Percentiles rank a stretch among this genome's conserved stretches.
Evolutionary conservation across 2,797 vertebrate genomes (phyloP).

Genomic region (Masticophis lateralis): DNA sequence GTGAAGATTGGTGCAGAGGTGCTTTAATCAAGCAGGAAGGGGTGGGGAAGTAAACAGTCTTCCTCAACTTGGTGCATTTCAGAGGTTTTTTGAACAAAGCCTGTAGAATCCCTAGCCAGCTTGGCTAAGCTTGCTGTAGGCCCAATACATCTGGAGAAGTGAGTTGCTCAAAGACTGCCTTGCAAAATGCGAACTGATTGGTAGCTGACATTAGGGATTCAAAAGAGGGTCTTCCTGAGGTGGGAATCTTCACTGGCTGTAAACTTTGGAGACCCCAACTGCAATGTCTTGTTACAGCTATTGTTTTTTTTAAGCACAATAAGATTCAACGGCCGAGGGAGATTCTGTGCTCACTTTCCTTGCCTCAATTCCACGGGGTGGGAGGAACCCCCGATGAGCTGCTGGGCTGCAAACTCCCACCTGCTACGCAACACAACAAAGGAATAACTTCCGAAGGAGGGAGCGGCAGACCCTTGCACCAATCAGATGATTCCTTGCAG

Average conservation of each 20-base stretch:
- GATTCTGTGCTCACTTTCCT: not conserved
- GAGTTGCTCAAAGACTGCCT: not conserved
- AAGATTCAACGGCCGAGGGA: not conserved
- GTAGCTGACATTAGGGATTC: not conserved
- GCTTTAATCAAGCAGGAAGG: not conserved
- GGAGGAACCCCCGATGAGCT: not conserved
- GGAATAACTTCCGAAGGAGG: not conserved
- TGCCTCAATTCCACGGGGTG: fast-evolving
- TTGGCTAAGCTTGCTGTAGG: not conserved
- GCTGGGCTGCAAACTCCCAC: not conserved
- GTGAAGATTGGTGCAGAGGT: not conserved
- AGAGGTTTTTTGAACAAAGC: not conserved
- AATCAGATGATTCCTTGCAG: not conserved
- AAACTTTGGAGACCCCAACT: not conserved
- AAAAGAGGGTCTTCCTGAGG: not conserved
- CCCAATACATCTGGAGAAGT: not conserved
- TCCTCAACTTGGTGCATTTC: not conserved
- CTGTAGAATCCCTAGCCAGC: not conserved
- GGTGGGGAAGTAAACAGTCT: not conserved
- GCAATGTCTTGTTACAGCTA: no score
- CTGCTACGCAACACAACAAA: not conserved
- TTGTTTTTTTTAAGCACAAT: not conserved
- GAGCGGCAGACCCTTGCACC: not conserved
- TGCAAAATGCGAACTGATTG: not conserved
- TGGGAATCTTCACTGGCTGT: not conserved